Conservation (phyloP, 37 sponge, comb jelly and placozoan genomes). For the Ianthella basta region DNA sequence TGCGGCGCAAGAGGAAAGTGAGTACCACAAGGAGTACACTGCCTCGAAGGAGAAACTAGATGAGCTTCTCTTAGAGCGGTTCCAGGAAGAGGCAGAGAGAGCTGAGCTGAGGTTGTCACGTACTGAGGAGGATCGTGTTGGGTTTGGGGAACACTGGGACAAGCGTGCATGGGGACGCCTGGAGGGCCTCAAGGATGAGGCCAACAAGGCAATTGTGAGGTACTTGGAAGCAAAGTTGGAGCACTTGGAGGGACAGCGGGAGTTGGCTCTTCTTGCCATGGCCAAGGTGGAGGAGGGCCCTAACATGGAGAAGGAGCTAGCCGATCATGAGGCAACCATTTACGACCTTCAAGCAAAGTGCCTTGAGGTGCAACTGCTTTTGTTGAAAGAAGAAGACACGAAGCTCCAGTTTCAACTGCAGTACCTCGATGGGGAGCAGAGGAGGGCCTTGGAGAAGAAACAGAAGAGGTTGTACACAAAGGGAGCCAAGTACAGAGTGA, state of each 20-base stretch:
- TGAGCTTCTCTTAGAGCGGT: slow-evolving; percentile 17
- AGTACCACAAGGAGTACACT: slow-evolving; percentile 41
- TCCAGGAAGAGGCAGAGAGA: slow-evolving; percentile 38
- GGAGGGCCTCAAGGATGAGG: slow-evolving; percentile 28
- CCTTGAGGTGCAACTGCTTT: slow-evolving; percentile 35
- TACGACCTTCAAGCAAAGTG: slow-evolving; percentile 39
- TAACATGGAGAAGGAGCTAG: slow-evolving; percentile 43
- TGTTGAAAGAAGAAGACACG: slow-evolving; percentile 53
- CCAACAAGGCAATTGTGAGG: slow-evolving; percentile 39
- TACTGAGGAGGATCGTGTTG: slow-evolving; percentile 26
- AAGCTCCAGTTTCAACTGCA: slow-evolving; percentile 43
- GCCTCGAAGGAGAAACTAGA: slow-evolving; percentile 33
- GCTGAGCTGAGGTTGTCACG: slow-evolving; percentile 37
- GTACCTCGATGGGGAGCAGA: slow-evolving; percentile 19
- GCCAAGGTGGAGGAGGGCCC: slow-evolving; percentile 62
- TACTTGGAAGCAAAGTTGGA: slow-evolving; percentile 26
- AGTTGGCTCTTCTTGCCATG: slow-evolving; percentile 51
- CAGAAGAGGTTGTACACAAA: slow-evolving; percentile 11
- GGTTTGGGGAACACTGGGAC: slow-evolving; percentile 33
- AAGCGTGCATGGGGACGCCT: slow-evolving; percentile 28
- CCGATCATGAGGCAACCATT: slow-evolving; percentile 29
- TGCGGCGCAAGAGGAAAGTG: slow-evolving; percentile 37
- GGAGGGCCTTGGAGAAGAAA: slow-evolving; percentile 11
- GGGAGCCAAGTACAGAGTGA: slow-evolving; percentile 38
- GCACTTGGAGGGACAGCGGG: slow-evolving; percentile 43